phyloP scores from a whole-genome alignment of 1,140 invertebrate genomes.

The Drosophila tani region DNA sequence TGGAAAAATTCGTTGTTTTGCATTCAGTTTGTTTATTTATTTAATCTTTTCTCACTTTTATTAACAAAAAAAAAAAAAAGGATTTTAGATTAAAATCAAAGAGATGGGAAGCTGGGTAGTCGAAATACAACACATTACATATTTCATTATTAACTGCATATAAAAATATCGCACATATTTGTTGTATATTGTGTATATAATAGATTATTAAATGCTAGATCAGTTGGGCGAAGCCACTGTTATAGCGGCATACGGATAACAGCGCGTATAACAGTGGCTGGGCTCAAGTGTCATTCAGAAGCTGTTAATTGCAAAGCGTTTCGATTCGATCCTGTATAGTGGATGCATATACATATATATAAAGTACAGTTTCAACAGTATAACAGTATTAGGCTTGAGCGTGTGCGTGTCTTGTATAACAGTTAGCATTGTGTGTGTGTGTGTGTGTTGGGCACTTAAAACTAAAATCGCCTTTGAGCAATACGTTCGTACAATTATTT shows the following conservation, averaged over 20 bases:
- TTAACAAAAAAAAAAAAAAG: slow-evolving; percentile 1
- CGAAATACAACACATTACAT: slow-evolving; percentile 33
- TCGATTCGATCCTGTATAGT: slow-evolving; percentile 22
- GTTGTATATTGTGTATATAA: slow-evolving; percentile 9
- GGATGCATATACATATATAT: slow-evolving; percentile 21
- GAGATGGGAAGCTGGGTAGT: slow-evolving; percentile 7
- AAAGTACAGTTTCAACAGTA: slow-evolving; percentile 58
- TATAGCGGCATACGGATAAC: slow-evolving; percentile 3
- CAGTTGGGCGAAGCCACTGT: slow-evolving; percentile 17
- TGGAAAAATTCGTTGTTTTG: no score
- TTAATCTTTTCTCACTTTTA: slow-evolving; percentile 6
- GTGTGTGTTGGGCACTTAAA: slow-evolving; percentile 29
- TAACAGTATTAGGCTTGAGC: slow-evolving; percentile 63
- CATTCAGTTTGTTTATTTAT: background rate
- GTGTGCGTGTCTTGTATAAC: slow-evolving; percentile 59
- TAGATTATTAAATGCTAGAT: slow-evolving; percentile 37
- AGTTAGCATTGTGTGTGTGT: slow-evolving; percentile 66
- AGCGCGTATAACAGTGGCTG: background rate
- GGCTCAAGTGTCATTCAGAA: slow-evolving; percentile 23
- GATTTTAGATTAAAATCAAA: background rate
- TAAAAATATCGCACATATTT: slow-evolving; percentile 68
- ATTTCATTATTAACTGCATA: slow-evolving; percentile 52
- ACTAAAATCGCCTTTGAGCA: slow-evolving; percentile 44
- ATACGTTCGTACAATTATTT: slow-evolving; percentile 28
- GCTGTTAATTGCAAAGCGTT: slow-evolving; percentile 40